Percentiles rank a stretch among this genome's conserved stretches.
These are phyloP conservation scores for Hyaena hyaena DNA, from an alignment of 2,113 vertebrate genomes.

Conservation along the genomic window DNA sequence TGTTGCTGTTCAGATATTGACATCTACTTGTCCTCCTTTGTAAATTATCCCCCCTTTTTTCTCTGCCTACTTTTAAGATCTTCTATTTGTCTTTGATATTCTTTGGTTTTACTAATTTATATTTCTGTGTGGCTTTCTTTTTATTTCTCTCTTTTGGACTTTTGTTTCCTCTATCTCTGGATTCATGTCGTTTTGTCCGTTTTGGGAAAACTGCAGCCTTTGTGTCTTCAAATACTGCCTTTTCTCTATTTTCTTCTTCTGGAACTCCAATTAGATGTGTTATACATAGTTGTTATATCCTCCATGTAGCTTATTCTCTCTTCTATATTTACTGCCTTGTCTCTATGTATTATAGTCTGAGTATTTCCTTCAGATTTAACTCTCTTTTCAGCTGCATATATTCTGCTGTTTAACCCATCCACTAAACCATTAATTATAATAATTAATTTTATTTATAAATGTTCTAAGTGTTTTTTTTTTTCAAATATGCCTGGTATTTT, in stretches of 20 bases:
- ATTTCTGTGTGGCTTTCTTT: neutral
- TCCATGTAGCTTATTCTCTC: neutral
- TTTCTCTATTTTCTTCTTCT: neutral
- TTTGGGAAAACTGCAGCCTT: neutral
- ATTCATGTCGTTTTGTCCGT: neutral
- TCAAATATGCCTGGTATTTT: neutral
- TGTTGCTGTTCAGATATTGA: neutral
- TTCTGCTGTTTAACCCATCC: neutral
- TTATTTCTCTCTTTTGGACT: neutral
- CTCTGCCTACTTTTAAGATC: neutral
- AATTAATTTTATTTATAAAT: conserved; percentile 23
- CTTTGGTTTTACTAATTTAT: neutral
- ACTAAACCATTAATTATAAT: neutral
- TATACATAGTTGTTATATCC: neutral
- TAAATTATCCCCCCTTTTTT: neutral
- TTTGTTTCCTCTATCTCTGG: neutral
- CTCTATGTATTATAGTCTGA: neutral
- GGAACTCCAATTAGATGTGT: neutral
- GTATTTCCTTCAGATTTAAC: conserved; percentile 1
- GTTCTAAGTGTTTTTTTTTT: neutral
- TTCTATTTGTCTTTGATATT: neutral
- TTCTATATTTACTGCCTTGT: neutral
- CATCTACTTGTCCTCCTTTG: neutral
- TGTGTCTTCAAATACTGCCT: neutral
- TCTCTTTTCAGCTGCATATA: neutral